Conservation (phyloP, 2,113 vertebrate species). For the Alouatta palliata region DNA sequence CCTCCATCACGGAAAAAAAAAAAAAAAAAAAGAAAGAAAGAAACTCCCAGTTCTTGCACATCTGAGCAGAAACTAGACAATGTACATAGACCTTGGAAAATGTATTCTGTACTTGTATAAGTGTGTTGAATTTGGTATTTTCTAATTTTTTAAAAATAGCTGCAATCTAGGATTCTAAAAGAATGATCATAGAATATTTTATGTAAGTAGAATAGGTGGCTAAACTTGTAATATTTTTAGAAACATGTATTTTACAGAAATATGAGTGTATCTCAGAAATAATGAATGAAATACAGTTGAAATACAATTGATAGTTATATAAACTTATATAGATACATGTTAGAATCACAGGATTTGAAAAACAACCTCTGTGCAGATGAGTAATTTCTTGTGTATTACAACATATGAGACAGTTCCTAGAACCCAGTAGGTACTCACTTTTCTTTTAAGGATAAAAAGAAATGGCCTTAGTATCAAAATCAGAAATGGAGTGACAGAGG, state of each 20-base stretch:
- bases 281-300: not conserved
- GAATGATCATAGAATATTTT: not conserved
- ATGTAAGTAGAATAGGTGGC: not conserved
- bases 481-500: not conserved
- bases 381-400: not conserved
- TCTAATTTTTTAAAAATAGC: not conserved
- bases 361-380: not conserved
- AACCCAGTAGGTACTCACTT: not conserved
- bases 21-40: too few relatives aligned
- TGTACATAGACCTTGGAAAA: not conserved
- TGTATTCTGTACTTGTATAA: not conserved
- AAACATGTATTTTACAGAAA: not conserved
- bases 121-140: not conserved
- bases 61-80: not conserved
- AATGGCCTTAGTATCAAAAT: not conserved
- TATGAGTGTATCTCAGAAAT: not conserved
- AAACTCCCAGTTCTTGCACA: not conserved
- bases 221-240: slow-evolving; percentile 11
- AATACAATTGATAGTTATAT: not conserved
- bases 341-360: not conserved
- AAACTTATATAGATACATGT: not conserved
- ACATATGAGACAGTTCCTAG: not conserved
- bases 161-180: not conserved
- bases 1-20: too few relatives aligned
- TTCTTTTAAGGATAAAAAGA: not conserved